phyloP scores from a whole-genome alignment of 2,113 vertebrate species.

The Galemys pyrenaicus region DNA sequence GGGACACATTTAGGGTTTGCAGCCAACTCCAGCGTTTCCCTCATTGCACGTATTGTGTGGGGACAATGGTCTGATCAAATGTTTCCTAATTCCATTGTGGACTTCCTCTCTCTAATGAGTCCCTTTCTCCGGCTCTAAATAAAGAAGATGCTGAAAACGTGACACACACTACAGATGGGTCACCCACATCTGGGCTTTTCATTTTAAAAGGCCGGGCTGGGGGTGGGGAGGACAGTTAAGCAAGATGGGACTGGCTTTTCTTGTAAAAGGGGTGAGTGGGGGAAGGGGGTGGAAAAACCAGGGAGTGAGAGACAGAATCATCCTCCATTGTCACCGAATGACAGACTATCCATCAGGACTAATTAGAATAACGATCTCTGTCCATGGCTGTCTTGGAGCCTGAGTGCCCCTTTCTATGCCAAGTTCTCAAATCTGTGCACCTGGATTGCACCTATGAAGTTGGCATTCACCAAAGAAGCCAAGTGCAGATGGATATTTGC shows the following conservation, averaged over 20 bases:
- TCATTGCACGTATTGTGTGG: constrained; percentile 72
- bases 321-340: constrained; percentile 50
- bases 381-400: constrained; percentile 22
- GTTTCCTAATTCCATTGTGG: constrained; percentile 76
- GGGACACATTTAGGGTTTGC: not conserved
- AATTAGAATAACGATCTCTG: constrained; percentile 53
- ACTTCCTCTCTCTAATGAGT: constrained; percentile 76
- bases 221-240: not conserved
- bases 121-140: constrained; percentile 73
- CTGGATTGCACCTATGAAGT: constrained; percentile 68
- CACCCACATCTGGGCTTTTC: constrained; percentile 79
- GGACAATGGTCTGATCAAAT: constrained; percentile 77
- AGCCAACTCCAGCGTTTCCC: constrained; percentile 43
- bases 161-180: constrained; percentile 72
- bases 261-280: not conserved
- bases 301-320: constrained; percentile 37
- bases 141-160: constrained; percentile 68
- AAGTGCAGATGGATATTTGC: constrained; percentile 71
- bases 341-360: constrained; percentile 13
- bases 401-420: constrained; percentile 35
- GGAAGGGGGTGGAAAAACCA: not conserved
- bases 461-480: constrained; percentile 60
- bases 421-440: constrained; percentile 57
- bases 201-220: constrained; percentile 1
- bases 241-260: constrained; percentile 30